Conservation (phyloP, 2,797 vertebrate species). For the Sciurus carolinensis region DNA sequence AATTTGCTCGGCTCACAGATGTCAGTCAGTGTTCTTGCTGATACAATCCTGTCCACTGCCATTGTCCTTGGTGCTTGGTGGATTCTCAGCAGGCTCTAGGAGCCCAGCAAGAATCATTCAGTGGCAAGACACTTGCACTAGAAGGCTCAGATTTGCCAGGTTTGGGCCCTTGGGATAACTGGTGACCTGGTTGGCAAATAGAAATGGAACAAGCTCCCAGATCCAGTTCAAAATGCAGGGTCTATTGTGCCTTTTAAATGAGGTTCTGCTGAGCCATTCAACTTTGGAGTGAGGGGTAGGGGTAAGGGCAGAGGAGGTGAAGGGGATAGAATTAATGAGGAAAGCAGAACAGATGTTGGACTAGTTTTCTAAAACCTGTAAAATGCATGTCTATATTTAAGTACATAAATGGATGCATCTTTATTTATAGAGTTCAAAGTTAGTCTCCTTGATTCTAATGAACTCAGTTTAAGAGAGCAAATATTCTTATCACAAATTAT, state of each 20-base stretch:
- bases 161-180: not conserved
- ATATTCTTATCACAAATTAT: constrained; percentile 23
- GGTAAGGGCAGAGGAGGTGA: not conserved
- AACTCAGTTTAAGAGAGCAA: constrained; percentile 23
- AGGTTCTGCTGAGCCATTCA: constrained; percentile 75
- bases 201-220: not conserved
- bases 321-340: constrained; percentile 75
- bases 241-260: constrained; percentile 63
- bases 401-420: not conserved
- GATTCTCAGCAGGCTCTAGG: not conserved
- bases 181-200: not conserved
- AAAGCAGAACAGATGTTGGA: constrained; percentile 85
- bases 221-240: constrained; percentile 56
- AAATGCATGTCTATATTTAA: constrained; percentile 63
- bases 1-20: not conserved
- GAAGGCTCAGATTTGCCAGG: not conserved
- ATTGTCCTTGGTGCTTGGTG: no score
- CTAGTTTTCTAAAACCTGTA: constrained; percentile 68
- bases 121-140: not conserved
- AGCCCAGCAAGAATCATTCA: not conserved
- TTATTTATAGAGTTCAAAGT: not conserved
- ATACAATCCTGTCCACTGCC: not conserved
- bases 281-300: constrained; percentile 61
- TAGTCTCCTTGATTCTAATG: not conserved
- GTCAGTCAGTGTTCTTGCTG: not conserved